Conservation (phyloP, 2,888 invertebrate genomes). For the Cynaeus angustus region DNA sequence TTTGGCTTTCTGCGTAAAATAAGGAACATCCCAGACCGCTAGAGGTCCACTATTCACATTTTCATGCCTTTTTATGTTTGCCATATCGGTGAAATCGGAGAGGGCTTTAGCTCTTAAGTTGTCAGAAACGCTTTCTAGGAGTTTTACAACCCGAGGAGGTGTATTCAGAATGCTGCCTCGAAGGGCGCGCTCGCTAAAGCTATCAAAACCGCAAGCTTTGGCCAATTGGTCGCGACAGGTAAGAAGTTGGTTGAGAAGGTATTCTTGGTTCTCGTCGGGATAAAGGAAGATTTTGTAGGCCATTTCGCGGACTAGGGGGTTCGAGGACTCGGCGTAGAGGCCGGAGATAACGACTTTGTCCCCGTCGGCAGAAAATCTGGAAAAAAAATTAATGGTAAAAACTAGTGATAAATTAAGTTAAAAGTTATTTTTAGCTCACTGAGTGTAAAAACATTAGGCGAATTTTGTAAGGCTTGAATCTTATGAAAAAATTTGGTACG, state of each 20-base stretch:
- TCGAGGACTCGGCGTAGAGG: conserved; percentile 87
- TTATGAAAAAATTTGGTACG: too few species aligned
- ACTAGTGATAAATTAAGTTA: background rate
- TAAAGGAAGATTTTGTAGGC: conserved; percentile 90
- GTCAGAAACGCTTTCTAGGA: conserved; percentile 84
- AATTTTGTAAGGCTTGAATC: too few species aligned
- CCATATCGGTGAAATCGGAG: conserved; percentile 85
- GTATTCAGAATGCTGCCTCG: conserved; percentile 90
- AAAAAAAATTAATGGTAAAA: conserved; percentile 60
- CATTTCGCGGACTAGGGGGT: conserved; percentile 87
- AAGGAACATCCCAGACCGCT: conserved; percentile 91
- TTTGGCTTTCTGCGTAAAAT: conserved; percentile 85
- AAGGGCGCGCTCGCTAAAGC: conserved; percentile 92
- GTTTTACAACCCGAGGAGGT: conserved; percentile 85
- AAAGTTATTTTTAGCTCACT: too few species aligned
- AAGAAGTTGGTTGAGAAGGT: conserved; percentile 82
- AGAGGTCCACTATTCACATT: conserved; percentile 63
- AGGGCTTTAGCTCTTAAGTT: conserved; percentile 81
- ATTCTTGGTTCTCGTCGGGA: conserved; percentile 85
- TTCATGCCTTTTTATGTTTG: conserved; percentile 79
- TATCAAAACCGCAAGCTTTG: conserved; percentile 89
- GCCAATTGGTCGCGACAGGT: conserved; percentile 87
- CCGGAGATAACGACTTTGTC: conserved; percentile 85
- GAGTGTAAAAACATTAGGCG: too few species aligned
- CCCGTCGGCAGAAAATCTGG: conserved; percentile 78